Evolutionary conservation across 2,888 invertebrate genomes (phyloP).

Genomic region (Tenthredo distinguenda): DNA sequence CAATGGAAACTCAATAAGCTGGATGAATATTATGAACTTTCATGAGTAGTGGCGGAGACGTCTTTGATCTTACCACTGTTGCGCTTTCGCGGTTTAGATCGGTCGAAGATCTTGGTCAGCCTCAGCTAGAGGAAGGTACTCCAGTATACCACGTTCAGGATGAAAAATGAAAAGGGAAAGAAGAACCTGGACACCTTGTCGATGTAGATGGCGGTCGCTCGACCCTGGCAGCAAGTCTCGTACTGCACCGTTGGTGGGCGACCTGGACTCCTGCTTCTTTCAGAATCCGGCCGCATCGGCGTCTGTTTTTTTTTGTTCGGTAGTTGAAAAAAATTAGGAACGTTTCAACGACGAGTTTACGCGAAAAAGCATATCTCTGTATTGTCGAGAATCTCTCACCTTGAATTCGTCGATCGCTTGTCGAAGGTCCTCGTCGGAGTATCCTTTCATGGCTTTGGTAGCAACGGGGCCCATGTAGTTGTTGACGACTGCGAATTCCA

Average conservation of each 20-base stretch:
- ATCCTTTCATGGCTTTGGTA: slow-evolving; percentile 94
- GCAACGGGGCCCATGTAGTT: slow-evolving; percentile 93
- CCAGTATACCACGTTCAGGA: slow-evolving; percentile 95
- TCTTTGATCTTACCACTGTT: neutral
- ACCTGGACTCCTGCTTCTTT: slow-evolving; percentile 75
- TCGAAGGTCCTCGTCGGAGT: slow-evolving; percentile 90
- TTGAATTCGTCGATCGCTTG: slow-evolving; percentile 88
- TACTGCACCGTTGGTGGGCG: slow-evolving; percentile 82
- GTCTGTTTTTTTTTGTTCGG: slow-evolving; percentile 64
- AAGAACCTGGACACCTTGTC: slow-evolving; percentile 93
- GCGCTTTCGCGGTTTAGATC: neutral
- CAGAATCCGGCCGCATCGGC: slow-evolving; percentile 76
- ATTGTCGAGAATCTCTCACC: slow-evolving; percentile 76
- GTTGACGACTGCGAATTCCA: slow-evolving; percentile 95
- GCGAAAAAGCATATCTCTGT: neutral
- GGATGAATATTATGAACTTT: slow-evolving; percentile 10
- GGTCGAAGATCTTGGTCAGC: neutral
- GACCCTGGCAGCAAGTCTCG: slow-evolving; percentile 89
- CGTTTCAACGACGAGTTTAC: neutral
- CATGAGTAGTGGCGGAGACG: neutral
- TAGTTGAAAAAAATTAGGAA: slow-evolving; percentile 1
- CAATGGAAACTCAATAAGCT: neutral
- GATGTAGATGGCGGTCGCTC: slow-evolving; percentile 87
- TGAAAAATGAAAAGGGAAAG: slow-evolving; percentile 94
- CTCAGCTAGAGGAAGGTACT: slow-evolving; percentile 84